phyloP scores from a whole-genome alignment of 1,140 invertebrate genomes.

The Doryteuthis pealeii region DNA sequence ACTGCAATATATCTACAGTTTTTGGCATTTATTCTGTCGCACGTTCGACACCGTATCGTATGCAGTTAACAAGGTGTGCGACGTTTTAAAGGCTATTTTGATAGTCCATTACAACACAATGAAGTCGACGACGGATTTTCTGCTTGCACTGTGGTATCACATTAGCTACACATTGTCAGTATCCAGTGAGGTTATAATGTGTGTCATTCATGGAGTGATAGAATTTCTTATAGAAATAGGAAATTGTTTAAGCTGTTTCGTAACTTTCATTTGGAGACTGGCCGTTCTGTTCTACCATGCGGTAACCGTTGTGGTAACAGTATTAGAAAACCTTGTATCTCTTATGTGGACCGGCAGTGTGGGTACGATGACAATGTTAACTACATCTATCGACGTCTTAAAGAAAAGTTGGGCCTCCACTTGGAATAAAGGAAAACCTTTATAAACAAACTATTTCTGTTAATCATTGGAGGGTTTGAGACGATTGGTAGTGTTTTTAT shows the following conservation, averaged over 20 bases:
- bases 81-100: conserved; percentile 14
- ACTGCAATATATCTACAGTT: no score
- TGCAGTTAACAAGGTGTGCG: conserved; percentile 10
- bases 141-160: neutral
- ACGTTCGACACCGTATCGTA: conserved; percentile 8
- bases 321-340: conserved; percentile 17
- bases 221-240: conserved; percentile 26
- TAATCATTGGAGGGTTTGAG: conserved; percentile 17
- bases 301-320: conserved; percentile 21
- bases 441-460: conserved; percentile 2
- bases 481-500: conserved; percentile 24
- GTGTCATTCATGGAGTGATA: conserved; percentile 12
- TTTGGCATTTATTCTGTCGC: neutral
- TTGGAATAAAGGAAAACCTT: conserved; percentile 18
- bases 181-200: conserved; percentile 7
- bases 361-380: conserved; percentile 21
- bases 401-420: conserved; percentile 21
- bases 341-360: conserved; percentile 23
- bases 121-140: conserved; percentile 1
- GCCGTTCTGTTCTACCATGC: conserved; percentile 23
- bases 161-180: conserved; percentile 1
- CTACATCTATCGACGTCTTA: conserved; percentile 21
- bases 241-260: conserved; percentile 21
- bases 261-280: conserved; percentile 24
- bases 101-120: conserved; percentile 20